Percentiles rank a stretch among this genome's conserved stretches.
These are phyloP conservation scores for Xiphophorus hellerii DNA, from an alignment of 2,113 vertebrate species.

Conservation along the genomic window DNA sequence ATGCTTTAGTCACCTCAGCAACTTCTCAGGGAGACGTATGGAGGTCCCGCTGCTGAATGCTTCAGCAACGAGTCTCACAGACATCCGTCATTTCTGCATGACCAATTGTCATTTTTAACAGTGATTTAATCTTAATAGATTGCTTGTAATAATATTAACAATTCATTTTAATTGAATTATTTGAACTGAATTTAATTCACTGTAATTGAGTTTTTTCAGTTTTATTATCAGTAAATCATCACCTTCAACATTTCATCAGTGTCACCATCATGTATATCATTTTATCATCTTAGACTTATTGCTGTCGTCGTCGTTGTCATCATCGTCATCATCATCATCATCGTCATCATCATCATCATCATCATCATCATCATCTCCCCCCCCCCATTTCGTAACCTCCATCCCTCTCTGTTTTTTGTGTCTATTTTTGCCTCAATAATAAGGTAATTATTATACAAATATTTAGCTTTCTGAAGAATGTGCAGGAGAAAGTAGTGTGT, in stretches of 20 bases:
- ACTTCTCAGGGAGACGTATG: no score
- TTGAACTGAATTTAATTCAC: no score
- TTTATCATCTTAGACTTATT: slow-evolving; percentile 14
- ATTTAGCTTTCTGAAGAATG: neutral
- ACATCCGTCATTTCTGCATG: no score
- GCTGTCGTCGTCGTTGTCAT: slow-evolving; percentile 15
- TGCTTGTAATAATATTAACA: neutral
- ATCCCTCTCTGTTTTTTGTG: slow-evolving; percentile 6
- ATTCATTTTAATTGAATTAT: neutral
- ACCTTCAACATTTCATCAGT: slow-evolving; percentile 17
- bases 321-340: slow-evolving; percentile 3
- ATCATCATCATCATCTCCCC: neutral
- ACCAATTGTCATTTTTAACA: neutral
- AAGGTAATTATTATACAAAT: slow-evolving; percentile 21
- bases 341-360: neutral
- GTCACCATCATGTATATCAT: slow-evolving; percentile 12
- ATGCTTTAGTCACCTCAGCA: no score
- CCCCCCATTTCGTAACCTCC: neutral
- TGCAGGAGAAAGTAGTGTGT: neutral
- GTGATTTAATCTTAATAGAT: neutral
- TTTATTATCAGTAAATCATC: slow-evolving; percentile 22
- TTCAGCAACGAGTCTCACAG: no score
- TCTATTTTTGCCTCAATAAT: slow-evolving; percentile 1
- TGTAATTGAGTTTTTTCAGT: slow-evolving; percentile 43
- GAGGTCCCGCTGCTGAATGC: no score